A percentile compares a stretch with the other conserved stretches of the same genome.
phyloP scores from a whole-genome alignment of 2,113 vertebrate species.

The Pachypanchax playfairii region DNA sequence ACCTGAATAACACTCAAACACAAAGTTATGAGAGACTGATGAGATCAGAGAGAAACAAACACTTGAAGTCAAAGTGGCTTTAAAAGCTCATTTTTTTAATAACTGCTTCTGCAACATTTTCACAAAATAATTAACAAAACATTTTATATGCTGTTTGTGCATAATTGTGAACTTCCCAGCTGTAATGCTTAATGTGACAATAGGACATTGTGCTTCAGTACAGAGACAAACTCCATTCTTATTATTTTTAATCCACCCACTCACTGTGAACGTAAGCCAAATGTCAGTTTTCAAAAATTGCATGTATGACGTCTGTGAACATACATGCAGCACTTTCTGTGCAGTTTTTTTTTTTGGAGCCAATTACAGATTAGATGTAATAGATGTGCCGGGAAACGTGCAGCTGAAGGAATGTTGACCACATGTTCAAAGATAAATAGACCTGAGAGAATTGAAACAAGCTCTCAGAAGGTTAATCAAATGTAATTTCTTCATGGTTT shows the following conservation, averaged over 20 bases:
- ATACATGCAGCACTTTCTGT: slow-evolving; percentile 48
- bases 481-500: slow-evolving; percentile 75
- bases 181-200: too few species aligned
- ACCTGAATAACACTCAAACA: slow-evolving; percentile 10
- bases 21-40: slow-evolving; percentile 4
- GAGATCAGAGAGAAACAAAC: too few species aligned
- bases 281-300: slow-evolving; percentile 69
- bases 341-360: slow-evolving; percentile 60
- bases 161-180: too few species aligned
- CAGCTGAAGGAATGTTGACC: slow-evolving; percentile 79
- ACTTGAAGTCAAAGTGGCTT: too few species aligned
- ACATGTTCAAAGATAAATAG: slow-evolving; percentile 84
- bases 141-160: too few species aligned
- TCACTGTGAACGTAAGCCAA: slow-evolving; percentile 54
- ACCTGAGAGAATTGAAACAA: slow-evolving; percentile 79
- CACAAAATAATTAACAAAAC: too few species aligned
- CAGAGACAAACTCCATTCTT: slow-evolving; percentile 3
- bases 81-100: too few species aligned
- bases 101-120: too few species aligned
- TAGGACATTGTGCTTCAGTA: too few species aligned
- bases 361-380: slow-evolving; percentile 80
- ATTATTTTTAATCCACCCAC: slow-evolving; percentile 23
- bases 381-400: slow-evolving; percentile 82
- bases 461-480: slow-evolving; percentile 81
- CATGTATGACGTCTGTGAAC: slow-evolving; percentile 64